Percentiles rank a stretch among this genome's conserved stretches.
These are phyloP conservation scores for Apeltes quadracus DNA, from an alignment of 2,113 vertebrate species.

Conservation along the genomic window DNA sequence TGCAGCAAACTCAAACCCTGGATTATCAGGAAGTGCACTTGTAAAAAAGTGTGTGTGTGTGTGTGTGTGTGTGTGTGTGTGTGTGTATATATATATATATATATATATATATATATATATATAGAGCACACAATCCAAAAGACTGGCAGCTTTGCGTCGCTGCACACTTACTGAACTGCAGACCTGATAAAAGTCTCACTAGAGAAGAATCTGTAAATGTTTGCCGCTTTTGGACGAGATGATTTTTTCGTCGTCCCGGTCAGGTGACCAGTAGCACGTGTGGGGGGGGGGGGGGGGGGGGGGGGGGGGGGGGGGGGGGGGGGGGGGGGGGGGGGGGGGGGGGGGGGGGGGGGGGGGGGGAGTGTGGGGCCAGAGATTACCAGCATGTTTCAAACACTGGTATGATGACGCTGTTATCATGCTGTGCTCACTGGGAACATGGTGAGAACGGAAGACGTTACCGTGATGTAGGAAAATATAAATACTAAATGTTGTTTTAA, in stretches of 20 bases:
- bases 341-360: conserved; percentile 15
- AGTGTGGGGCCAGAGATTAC: background rate
- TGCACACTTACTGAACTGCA: conserved; percentile 2
- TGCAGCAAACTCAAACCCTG: background rate
- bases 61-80: no score
- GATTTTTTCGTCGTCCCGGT: conserved; percentile 13
- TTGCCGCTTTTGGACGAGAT: conserved; percentile 14
- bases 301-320: no score
- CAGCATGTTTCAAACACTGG: conserved; percentile 16
- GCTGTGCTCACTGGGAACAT: no score
- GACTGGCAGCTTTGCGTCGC: conserved; percentile 3
- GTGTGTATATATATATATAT: no score
- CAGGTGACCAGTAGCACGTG: conserved; percentile 26
- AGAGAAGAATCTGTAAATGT: background rate
- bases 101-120: conserved; percentile 2
- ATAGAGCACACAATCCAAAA: background rate
- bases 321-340: no score
- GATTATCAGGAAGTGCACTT: background rate
- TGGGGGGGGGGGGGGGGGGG: conserved; percentile 8
- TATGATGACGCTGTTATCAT: no score
- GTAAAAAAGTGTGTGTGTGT: no score
- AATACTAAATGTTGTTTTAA: background rate
- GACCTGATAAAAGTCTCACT: conserved; percentile 17
- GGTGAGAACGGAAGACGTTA: background rate
- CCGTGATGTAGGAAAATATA: background rate